Conservation (phyloP, 2,888 invertebrate species). For the Euclidia mi region DNA sequence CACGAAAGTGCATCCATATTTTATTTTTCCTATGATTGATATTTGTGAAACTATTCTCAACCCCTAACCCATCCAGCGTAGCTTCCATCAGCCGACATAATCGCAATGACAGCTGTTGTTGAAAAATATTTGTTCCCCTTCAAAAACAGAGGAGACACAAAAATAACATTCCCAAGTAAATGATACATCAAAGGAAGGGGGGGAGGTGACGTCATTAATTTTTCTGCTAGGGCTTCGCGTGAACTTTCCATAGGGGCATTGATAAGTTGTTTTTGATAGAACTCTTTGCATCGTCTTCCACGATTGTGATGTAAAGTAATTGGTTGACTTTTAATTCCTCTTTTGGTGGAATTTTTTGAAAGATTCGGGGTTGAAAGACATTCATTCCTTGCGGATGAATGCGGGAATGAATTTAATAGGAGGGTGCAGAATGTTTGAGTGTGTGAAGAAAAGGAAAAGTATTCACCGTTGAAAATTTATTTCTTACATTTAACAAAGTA, state of each 20-base stretch:
- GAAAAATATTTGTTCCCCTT: conserved; percentile 80
- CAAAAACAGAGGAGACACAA: conserved; percentile 80
- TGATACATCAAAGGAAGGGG: conserved; percentile 85
- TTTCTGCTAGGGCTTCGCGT: conserved; percentile 50
- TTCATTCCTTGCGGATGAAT: too few relatives aligned
- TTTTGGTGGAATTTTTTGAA: neutral
- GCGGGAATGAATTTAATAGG: too few relatives aligned
- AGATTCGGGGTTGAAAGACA: neutral
- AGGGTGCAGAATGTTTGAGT: too few relatives aligned
- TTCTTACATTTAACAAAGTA: too few relatives aligned
- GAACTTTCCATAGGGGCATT: conserved; percentile 36
- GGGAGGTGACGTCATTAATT: conserved; percentile 74
- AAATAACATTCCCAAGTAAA: conserved; percentile 82
- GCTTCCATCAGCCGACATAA: conserved; percentile 34
- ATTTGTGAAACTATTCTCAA: conserved; percentile 19
- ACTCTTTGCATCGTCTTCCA: conserved; percentile 27
- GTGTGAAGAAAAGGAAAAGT: too few relatives aligned
- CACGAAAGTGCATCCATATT: conserved; percentile 8
- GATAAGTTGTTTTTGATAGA: conserved; percentile 41
- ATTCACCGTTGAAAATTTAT: too few relatives aligned
- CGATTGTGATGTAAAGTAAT: conserved; percentile 40
- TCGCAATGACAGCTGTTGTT: conserved; percentile 72
- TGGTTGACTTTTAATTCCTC: conserved; percentile 13
- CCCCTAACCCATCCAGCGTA: conserved; percentile 19
- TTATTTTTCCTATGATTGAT: neutral